Conservation (phyloP, 2,113 vertebrate species). For the Psilopogon haemacephalus region DNA sequence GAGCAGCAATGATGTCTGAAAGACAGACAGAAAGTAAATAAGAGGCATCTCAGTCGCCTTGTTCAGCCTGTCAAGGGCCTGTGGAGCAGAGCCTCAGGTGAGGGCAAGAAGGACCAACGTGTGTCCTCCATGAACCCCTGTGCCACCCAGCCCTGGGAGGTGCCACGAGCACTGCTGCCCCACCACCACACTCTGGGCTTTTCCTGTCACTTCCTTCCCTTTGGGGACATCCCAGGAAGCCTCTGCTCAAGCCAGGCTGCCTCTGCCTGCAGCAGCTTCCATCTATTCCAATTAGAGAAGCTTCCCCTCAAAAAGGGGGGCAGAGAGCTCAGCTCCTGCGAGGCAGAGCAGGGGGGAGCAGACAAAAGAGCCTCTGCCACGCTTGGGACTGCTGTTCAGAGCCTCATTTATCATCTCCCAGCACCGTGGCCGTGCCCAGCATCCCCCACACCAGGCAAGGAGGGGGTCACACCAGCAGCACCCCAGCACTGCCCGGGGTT, state of each 20-base stretch:
- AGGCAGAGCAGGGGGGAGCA: neutral
- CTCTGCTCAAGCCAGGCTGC: neutral
- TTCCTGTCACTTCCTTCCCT: neutral
- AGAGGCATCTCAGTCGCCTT: neutral
- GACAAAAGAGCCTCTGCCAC: neutral
- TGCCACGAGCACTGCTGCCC: fast-evolving
- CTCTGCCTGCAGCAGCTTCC: neutral
- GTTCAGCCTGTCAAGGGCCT: neutral
- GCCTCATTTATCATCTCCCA: neutral
- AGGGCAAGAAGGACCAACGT: neutral
- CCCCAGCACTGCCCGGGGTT: neutral
- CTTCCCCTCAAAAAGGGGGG: neutral
- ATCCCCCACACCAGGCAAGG: neutral
- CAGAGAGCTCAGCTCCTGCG: neutral
- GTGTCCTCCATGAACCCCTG: neutral
- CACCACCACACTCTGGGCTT: fast-evolving
- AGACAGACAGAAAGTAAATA: neutral
- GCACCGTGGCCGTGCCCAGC: fast-evolving
- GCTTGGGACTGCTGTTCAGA: neutral
- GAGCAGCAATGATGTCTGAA: neutral
- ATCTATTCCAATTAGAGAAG: neutral
- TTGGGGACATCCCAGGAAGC: neutral
- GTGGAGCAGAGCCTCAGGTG: neutral
- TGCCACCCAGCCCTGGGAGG: neutral
- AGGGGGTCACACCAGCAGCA: neutral